phyloP scores from a whole-genome alignment of 2,888 invertebrate genomes.

The Acronicta psi region DNA sequence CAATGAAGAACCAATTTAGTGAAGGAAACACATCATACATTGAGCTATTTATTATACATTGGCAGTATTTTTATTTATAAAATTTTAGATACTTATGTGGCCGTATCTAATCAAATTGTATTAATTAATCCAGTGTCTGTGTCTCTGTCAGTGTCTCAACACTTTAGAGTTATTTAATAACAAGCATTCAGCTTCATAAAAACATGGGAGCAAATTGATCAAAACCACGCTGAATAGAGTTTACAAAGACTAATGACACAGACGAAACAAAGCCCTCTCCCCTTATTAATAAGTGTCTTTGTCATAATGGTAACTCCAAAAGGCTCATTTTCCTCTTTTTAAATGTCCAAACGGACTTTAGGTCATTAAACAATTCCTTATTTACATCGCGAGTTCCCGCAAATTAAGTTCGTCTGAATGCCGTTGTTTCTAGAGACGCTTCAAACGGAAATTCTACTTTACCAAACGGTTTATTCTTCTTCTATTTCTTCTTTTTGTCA shows the following conservation, averaged over 20 bases:
- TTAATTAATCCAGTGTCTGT: no score
- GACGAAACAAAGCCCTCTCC: slow-evolving; percentile 23
- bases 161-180: background rate
- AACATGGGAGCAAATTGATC: slow-evolving; percentile 1
- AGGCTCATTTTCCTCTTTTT: slow-evolving; percentile 52
- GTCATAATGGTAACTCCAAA: slow-evolving; percentile 45
- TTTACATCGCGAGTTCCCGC: slow-evolving; percentile 66
- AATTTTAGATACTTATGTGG: no score
- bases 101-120: no score
- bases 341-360: slow-evolving; percentile 57
- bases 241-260: slow-evolving; percentile 19
- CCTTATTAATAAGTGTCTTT: slow-evolving; percentile 49
- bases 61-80: no score
- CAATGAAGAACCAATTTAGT: no score
- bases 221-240: slow-evolving; percentile 21
- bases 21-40: no score
- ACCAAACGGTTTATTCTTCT: slow-evolving; percentile 55
- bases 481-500: slow-evolving; percentile 55
- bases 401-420: slow-evolving; percentile 67
- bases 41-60: no score
- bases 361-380: slow-evolving; percentile 67
- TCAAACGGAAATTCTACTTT: slow-evolving; percentile 56
- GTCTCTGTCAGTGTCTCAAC: no score
- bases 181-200: background rate
- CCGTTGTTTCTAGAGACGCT: slow-evolving; percentile 57